Conservation (phyloP, 2,797 vertebrate genomes). For the Hoplostethus atlanticus region DNA sequence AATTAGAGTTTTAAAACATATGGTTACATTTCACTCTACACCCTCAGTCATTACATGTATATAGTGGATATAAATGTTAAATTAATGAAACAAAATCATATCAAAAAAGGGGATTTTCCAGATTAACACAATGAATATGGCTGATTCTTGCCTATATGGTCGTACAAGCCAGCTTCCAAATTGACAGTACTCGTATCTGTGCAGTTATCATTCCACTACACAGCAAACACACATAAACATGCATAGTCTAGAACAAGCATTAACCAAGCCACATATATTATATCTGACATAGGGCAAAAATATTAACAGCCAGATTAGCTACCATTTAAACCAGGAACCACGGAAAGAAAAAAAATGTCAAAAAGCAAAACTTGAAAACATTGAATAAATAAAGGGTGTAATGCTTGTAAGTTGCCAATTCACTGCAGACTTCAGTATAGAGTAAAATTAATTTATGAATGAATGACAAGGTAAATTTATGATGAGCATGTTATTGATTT, state of each 20-base stretch:
- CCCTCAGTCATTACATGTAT: slow-evolving; percentile 36
- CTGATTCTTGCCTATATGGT: slow-evolving; percentile 12
- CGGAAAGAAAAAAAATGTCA: slow-evolving; percentile 11
- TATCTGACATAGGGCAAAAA: slow-evolving; percentile 49
- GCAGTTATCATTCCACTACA: slow-evolving; percentile 57
- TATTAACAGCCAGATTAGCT: slow-evolving; percentile 57
- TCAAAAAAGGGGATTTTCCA: slow-evolving; percentile 36
- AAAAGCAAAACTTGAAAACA: slow-evolving; percentile 2
- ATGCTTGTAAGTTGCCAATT: slow-evolving; percentile 40
- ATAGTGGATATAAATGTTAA: slow-evolving; percentile 43
- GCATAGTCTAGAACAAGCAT: slow-evolving; percentile 63
- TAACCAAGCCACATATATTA: slow-evolving; percentile 48
- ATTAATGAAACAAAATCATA: slow-evolving; percentile 52
- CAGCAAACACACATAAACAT: slow-evolving; percentile 64
- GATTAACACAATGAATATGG: slow-evolving; percentile 47
- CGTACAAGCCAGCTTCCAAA: slow-evolving; percentile 23
- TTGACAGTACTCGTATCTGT: slow-evolving; percentile 46
- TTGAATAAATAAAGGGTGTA: slow-evolving; percentile 66
- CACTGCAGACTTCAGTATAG: background rate
- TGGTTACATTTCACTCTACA: slow-evolving; percentile 69
- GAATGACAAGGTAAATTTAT: slow-evolving; percentile 10
- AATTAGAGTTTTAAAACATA: slow-evolving; percentile 78
- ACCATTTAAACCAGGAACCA: slow-evolving; percentile 55
- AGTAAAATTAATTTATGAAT: background rate
- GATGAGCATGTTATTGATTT: slow-evolving; percentile 22